Conservation (phyloP, 2,888 invertebrate genomes). For the Protophormia terraenovae region DNA sequence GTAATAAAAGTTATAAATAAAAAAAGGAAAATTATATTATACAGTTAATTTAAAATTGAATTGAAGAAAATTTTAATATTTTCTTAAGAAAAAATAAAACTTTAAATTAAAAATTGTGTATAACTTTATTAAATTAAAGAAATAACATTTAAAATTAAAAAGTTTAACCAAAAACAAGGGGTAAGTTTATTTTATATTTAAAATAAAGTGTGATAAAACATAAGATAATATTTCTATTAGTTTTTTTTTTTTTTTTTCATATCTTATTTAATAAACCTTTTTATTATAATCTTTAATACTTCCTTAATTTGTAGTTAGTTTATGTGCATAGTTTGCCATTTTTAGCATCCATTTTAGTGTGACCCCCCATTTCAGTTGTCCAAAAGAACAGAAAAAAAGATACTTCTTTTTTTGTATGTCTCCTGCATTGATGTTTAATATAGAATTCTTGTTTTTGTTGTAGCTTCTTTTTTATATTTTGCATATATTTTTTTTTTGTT, state of each 20-base stretch:
- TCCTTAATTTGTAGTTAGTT: conserved; percentile 32
- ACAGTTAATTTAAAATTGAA: not conserved
- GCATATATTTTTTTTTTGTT: conserved; percentile 40
- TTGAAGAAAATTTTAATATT: no score
- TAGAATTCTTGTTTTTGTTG: conserved; percentile 52
- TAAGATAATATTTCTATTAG: no score
- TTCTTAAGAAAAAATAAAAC: no score
- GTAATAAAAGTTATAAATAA: not conserved
- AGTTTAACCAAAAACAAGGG: no score
- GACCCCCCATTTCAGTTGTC: conserved; percentile 35
- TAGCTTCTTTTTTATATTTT: conserved; percentile 43
- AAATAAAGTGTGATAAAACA: no score
- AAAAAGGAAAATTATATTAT: not conserved
- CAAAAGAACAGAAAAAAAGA: not conserved
- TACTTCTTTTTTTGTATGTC: conserved; percentile 45
- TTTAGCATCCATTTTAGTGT: conserved; percentile 42
- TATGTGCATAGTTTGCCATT: conserved; percentile 19
- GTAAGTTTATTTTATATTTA: no score
- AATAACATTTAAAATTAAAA: no score
- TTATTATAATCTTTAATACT: not conserved
- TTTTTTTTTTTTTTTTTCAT: no score
- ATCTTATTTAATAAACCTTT: not conserved
- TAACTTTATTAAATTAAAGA: no score
- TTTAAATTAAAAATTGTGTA: no score
- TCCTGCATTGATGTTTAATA: conserved; percentile 62